Base-by-base conservation (phyloP, 2,888 invertebrate genomes). In the Meiosimyza decipiens region DNA sequence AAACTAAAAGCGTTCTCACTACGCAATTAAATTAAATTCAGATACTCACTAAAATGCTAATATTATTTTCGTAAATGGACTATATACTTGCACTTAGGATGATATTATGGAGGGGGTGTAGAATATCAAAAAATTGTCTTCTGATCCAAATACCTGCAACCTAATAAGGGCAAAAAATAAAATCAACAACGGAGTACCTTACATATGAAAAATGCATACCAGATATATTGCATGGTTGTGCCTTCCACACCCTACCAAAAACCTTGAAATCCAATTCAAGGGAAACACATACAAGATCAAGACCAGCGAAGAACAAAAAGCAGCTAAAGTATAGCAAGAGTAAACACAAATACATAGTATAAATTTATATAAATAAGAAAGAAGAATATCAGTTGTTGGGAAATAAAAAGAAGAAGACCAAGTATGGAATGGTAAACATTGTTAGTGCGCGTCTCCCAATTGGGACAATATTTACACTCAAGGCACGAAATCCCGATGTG, bases 391-490 rank as follows among this genome's bases (percentile, higher is more conserved):
- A 73, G 62, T 76, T 71, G 71, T 69, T 72, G 74, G 68, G 64
- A 75, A 75, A 68, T 66, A 33, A 15, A 40, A 7, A 16, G 47
- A 18, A 7, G 47, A 63, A 47, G 68, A 51, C 9, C 18, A 13
- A 50, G 49, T 47, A 64, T 40, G 51, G 63, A 51, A 55, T n/a
- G 51, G 68, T 82, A 84, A 83, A 84, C 83, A 84, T 81, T 82
- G 82, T 82, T 83, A 82, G 79, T 77, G 16, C 28, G 75, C 73
- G 75, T 77, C 73, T 74, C 63, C 77, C 75, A 77, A 80, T 77
- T 82, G 80, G 82, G 80, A 81, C 81, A 83, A 77, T 77, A 80
- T 82, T 82, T 82, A 80, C 84, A 83, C 83, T 80, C 83, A 78
- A 81, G 78, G 83, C 85, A 84, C 84, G 81, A 85, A 79, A 76